phyloP scores from a whole-genome alignment of 2,888 invertebrate genomes.

The Stenodema calcarata region DNA sequence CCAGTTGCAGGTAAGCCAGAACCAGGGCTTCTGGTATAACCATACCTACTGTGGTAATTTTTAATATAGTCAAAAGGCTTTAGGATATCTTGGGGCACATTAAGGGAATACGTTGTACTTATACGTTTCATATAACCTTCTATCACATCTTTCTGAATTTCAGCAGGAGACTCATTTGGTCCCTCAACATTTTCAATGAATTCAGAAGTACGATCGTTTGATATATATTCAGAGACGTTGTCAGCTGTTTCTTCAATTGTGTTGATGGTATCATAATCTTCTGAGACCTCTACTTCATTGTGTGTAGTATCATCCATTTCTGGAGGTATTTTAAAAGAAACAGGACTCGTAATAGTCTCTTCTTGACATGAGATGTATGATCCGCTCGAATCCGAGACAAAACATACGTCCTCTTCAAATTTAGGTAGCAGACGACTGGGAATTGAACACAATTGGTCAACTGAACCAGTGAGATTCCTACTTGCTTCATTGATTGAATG shows the following conservation, averaged over 20 bases:
- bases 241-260: too few species aligned
- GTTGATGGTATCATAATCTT: too few species aligned
- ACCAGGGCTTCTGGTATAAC: neutral
- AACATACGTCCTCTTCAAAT: too few species aligned
- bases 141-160: neutral
- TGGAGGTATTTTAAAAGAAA: too few species aligned
- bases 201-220: neutral
- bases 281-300: too few species aligned
- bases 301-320: too few species aligned
- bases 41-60: neutral
- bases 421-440: too few species aligned
- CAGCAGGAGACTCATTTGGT: neutral
- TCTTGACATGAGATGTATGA: too few species aligned
- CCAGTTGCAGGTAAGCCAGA: neutral
- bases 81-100: neutral
- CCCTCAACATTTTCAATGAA: neutral
- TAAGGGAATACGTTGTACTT: neutral
- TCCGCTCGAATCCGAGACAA: too few species aligned
- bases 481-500: neutral
- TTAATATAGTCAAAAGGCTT: neutral
- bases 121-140: neutral
- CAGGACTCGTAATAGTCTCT: too few species aligned
- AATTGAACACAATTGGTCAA: too few species aligned
- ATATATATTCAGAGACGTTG: too few species aligned
- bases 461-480: neutral